phyloP scores from a whole-genome alignment of 2,113 vertebrate species.

The Eptatretus burgeri region DNA sequence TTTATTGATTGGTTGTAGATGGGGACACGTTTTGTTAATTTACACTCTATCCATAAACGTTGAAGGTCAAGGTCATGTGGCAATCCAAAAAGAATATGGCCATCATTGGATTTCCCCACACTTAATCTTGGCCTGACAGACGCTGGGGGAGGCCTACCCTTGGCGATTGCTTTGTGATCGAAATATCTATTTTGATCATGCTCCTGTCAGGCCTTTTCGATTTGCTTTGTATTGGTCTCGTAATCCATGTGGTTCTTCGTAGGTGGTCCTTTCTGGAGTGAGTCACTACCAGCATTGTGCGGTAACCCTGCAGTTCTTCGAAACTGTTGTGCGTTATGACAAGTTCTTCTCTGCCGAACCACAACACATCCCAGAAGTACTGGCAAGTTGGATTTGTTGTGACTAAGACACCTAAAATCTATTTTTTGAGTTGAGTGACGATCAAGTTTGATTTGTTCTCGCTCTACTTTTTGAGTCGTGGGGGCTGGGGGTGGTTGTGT shows the following conservation, averaged over 20 bases:
- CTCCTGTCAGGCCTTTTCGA: too few species aligned
- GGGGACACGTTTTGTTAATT: too few species aligned
- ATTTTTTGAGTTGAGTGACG: slow-evolving; percentile 6
- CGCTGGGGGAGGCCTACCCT: too few species aligned
- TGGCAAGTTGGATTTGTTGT: slow-evolving; percentile 27
- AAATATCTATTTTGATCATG: too few species aligned
- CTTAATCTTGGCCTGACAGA: too few species aligned
- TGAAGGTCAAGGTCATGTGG: too few species aligned
- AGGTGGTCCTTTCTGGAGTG: slow-evolving; percentile 68
- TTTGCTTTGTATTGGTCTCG: too few species aligned
- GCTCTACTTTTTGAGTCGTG: neutral
- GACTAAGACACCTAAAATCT: neutral
- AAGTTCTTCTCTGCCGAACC: slow-evolving; percentile 87
- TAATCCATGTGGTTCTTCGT: slow-evolving; percentile 7
- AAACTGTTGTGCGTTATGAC: slow-evolving; percentile 76
- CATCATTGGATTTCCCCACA: too few species aligned
- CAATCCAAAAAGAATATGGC: too few species aligned
- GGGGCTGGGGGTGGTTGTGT: neutral
- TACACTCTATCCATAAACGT: too few species aligned
- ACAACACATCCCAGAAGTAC: slow-evolving; percentile 60
- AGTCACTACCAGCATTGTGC: slow-evolving; percentile 70
- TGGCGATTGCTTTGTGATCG: too few species aligned
- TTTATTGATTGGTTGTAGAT: too few species aligned
- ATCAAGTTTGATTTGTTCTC: slow-evolving; percentile 18
- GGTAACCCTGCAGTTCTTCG: slow-evolving; percentile 79